Conservation (phyloP, 2,113 vertebrate species). For the Axis porcinus region DNA sequence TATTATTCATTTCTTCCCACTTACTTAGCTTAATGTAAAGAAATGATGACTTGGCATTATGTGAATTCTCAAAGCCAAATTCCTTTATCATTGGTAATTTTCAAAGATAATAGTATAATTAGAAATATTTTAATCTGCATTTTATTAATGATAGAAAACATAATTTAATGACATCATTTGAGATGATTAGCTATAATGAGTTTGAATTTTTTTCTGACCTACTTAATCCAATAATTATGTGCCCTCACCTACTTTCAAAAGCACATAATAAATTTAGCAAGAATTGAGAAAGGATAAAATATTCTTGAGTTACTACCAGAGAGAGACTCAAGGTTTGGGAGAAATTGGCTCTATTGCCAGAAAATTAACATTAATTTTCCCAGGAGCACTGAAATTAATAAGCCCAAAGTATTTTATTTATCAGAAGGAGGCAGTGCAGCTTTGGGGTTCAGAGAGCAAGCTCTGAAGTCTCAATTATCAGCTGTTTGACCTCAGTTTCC, state of each 20-base stretch:
- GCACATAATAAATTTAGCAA: conserved; percentile 35
- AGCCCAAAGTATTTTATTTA: conserved; percentile 19
- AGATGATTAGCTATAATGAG: conserved; percentile 10
- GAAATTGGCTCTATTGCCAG: conserved; percentile 18
- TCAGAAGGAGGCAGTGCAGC: background rate
- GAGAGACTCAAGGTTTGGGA: background rate
- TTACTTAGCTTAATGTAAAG: background rate
- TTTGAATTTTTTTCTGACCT: conserved; percentile 40
- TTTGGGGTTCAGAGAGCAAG: background rate
- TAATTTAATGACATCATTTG: conserved; percentile 17
- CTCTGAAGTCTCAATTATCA: background rate
- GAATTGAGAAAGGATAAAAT: conserved; percentile 44
- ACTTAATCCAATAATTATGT: conserved; percentile 37
- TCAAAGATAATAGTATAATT: conserved; percentile 18
- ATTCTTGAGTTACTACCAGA: background rate
- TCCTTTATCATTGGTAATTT: background rate
- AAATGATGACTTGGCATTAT: background rate
- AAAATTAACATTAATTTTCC: conserved; percentile 48
- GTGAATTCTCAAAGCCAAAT: background rate
- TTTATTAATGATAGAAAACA: conserved; percentile 43
- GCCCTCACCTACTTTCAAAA: conserved; percentile 34
- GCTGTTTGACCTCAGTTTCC: background rate
- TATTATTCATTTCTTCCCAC: background rate
- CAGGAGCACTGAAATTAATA: background rate
- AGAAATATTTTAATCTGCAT: conserved; percentile 2